These are phyloP conservation scores for Lates calcarifer DNA, from an alignment of 2,113 vertebrate species.

Conservation along the genomic window DNA sequence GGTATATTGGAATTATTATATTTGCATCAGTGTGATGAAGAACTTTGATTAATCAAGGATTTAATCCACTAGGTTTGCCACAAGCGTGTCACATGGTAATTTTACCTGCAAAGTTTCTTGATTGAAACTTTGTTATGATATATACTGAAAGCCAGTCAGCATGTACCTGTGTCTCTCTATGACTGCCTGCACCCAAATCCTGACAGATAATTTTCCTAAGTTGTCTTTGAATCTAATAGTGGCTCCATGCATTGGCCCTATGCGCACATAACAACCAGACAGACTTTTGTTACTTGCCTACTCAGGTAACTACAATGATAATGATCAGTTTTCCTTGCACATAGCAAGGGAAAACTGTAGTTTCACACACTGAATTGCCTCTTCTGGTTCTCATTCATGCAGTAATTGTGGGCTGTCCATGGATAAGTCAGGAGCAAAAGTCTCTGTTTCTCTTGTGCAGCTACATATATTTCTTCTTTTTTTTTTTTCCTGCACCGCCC, in stretches of 20 bases:
- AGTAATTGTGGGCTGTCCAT: conserved; percentile 34
- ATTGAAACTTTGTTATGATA: too few species aligned
- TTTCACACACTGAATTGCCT: background rate
- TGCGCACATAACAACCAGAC: background rate
- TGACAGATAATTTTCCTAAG: too few species aligned
- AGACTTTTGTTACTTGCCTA: background rate
- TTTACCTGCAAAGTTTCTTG: too few species aligned
- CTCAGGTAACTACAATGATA: background rate
- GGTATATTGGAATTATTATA: too few species aligned
- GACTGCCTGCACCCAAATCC: too few species aligned
- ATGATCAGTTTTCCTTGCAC: background rate
- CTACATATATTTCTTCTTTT: conserved; percentile 4
- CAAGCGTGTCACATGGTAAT: too few species aligned
- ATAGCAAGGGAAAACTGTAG: background rate
- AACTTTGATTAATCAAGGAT: too few species aligned
- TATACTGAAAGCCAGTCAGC: too few species aligned
- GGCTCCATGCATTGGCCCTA: background rate
- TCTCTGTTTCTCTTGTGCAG: conserved; percentile 12
- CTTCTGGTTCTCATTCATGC: conserved; percentile 16
- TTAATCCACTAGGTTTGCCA: too few species aligned
- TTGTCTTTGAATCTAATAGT: background rate
- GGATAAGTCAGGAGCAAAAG: conserved; percentile 39
- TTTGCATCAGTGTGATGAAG: too few species aligned
- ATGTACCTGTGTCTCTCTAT: too few species aligned
- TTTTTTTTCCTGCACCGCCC: conserved; percentile 5